A percentile compares a stretch with the other conserved stretches of the same genome.
Conservation (phyloP, 2,113 vertebrate species). For the Galbula dea region DNA sequence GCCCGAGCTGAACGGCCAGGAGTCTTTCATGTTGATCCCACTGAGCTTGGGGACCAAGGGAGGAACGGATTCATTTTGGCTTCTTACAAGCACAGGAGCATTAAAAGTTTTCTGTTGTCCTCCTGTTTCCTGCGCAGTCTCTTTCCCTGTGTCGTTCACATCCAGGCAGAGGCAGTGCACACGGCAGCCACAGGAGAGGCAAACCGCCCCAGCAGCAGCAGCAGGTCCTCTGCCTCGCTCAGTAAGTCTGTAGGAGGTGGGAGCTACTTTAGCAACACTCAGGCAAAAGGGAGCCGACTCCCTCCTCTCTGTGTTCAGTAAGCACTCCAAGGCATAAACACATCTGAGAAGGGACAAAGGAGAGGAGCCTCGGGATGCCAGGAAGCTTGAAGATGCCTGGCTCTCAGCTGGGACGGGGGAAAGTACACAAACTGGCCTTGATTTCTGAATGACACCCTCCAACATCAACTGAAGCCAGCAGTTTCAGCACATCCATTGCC, state of each 20-base stretch:
- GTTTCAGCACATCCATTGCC: conserved; percentile 57
- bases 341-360: not conserved
- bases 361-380: not conserved
- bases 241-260: not conserved
- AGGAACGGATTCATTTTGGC: conserved; percentile 12
- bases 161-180: not conserved
- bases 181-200: not conserved
- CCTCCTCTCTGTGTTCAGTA: not conserved
- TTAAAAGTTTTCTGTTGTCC: not conserved
- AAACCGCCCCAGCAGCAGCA: not conserved
- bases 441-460: conserved; percentile 4
- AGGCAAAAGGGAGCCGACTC: not conserved
- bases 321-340: not conserved
- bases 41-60: not conserved
- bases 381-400: conserved; percentile 4
- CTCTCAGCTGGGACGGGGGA: not conserved
- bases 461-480: not conserved
- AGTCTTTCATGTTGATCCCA: not conserved
- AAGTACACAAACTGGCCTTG: conserved; percentile 34
- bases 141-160: not conserved
- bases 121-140: not conserved
- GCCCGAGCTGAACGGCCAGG: not conserved
- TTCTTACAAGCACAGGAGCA: not conserved
- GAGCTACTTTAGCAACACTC: not conserved
- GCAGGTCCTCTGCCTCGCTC: not conserved